Evolutionary conservation across 2,888 invertebrate species (phyloP).

Genomic region (Plebejus anna): DNA sequence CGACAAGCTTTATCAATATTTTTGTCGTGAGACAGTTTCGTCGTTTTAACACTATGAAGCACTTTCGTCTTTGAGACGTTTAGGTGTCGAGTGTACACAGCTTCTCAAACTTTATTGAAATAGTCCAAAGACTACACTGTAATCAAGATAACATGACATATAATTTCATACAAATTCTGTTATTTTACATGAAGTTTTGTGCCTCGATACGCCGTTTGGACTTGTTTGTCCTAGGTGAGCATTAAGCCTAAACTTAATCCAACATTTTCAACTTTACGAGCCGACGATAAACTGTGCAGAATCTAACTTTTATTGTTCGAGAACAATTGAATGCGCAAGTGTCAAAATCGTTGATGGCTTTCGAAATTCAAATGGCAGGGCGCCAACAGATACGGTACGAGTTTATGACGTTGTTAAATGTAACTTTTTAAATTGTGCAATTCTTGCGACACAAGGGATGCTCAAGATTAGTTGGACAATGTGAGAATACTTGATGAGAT

Average conservation of each 20-base stretch:
- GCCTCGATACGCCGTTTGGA: too few relatives aligned
- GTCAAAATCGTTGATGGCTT: conserved; percentile 34
- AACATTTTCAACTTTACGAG: conserved; percentile 59
- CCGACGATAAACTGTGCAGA: conserved; percentile 43
- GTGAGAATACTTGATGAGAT: neutral
- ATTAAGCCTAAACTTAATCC: conserved; percentile 46
- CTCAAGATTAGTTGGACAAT: neutral
- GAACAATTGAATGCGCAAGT: conserved; percentile 40
- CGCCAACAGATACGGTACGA: conserved; percentile 33
- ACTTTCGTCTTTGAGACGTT: too few relatives aligned
- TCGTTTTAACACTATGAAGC: too few relatives aligned
- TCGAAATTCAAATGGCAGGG: conserved; percentile 46
- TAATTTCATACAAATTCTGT: too few relatives aligned
- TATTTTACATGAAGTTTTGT: too few relatives aligned
- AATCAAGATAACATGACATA: too few relatives aligned
- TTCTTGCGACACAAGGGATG: neutral
- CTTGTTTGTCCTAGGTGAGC: neutral
- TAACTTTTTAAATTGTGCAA: conserved; percentile 13
- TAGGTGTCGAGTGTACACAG: too few relatives aligned
- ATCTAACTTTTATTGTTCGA: conserved; percentile 46
- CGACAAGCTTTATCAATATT: too few relatives aligned
- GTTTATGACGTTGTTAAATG: conserved; percentile 11
- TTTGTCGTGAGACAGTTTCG: too few relatives aligned
- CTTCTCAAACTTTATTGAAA: too few relatives aligned
- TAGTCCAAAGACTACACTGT: too few relatives aligned